These are phyloP conservation scores for Hippolais icterina DNA, from an alignment of 2,113 vertebrate species.

Conservation along the genomic window DNA sequence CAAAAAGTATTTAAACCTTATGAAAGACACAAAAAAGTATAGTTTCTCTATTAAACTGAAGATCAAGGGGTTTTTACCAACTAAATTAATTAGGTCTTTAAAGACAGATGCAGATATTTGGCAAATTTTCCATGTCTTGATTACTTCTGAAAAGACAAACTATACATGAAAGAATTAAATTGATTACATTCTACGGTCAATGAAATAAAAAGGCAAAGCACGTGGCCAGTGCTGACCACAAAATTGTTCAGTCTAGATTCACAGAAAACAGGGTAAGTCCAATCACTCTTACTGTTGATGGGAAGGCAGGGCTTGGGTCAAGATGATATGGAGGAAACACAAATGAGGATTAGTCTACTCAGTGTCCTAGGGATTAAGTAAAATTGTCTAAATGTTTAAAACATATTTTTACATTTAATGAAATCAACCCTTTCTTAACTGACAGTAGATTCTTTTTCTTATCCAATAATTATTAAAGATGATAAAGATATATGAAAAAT, in stretches of 20 bases:
- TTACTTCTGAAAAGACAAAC: neutral
- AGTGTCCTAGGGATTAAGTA: neutral
- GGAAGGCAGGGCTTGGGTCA: neutral
- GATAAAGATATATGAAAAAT: slow-evolving; percentile 49
- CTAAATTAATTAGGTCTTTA: neutral
- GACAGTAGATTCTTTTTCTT: slow-evolving; percentile 45
- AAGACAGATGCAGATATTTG: neutral
- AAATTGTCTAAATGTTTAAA: slow-evolving; percentile 54
- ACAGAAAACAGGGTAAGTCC: neutral
- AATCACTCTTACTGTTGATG: neutral
- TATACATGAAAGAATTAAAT: neutral
- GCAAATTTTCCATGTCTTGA: neutral
- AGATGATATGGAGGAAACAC: neutral
- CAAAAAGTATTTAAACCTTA: neutral
- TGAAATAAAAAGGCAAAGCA: neutral
- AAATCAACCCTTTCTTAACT: neutral
- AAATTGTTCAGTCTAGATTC: neutral
- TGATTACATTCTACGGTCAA: neutral
- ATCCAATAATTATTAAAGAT: slow-evolving; percentile 59
- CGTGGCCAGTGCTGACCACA: neutral
- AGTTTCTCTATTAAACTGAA: neutral
- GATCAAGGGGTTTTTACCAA: neutral
- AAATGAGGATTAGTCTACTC: slow-evolving; percentile 13
- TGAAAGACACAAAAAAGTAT: neutral
- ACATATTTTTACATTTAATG: slow-evolving; percentile 47